Percentiles rank a stretch among this genome's conserved stretches.
phyloP scores from a whole-genome alignment of 2,888 invertebrate species.

The Ischnus inquisitorius region DNA sequence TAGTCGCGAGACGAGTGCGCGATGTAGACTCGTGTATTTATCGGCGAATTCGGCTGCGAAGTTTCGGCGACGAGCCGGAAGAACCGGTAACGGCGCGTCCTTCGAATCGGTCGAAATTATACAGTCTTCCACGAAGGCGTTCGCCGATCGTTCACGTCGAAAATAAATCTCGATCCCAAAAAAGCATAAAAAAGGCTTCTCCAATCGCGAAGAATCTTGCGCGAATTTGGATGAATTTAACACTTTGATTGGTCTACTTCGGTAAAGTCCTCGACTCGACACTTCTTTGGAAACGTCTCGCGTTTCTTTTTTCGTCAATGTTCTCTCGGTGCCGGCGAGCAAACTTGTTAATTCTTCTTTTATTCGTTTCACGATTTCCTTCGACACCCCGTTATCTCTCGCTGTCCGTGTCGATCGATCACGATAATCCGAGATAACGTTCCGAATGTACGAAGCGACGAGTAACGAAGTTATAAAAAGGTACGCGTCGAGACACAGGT shows the following conservation, averaged over 20 bases:
- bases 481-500: not conserved
- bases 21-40: not conserved
- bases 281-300: not conserved
- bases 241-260: not conserved
- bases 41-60: not conserved
- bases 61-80: not conserved
- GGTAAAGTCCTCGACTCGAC: not conserved
- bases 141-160: not conserved
- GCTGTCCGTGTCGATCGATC: constrained; percentile 17
- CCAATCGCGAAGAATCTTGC: not conserved
- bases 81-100: not conserved
- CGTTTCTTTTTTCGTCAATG: not conserved
- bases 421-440: constrained; percentile 1
- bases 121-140: not conserved
- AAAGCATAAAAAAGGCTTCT: not conserved
- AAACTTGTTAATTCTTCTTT: not conserved
- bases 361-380: constrained; percentile 7
- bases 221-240: not conserved
- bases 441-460: constrained; percentile 10
- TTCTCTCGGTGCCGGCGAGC: not conserved
- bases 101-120: not conserved
- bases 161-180: not conserved
- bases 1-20: constrained; percentile 15
- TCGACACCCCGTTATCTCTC: constrained; percentile 23
- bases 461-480: not conserved